A percentile compares a stretch with the other conserved stretches of the same genome.
Conservation (phyloP, 2,888 invertebrate species). For the Mamestra brassicae region DNA sequence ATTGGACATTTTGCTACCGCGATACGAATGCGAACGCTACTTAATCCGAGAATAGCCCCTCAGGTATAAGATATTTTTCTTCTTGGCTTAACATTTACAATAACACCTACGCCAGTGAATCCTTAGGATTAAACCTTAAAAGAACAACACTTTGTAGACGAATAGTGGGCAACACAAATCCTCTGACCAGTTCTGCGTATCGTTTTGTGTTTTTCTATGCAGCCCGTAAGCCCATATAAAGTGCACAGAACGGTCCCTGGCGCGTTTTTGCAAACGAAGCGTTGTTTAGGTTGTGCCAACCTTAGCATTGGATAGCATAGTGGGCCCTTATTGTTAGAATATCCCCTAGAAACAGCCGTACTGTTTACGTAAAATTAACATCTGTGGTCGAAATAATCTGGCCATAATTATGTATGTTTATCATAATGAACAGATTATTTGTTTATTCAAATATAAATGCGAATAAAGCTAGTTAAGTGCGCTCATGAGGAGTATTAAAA, state of each 20-base stretch:
- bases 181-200: conserved; percentile 3
- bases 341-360: conserved; percentile 15
- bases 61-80: not conserved
- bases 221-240: conserved; percentile 20
- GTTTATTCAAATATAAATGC: not conserved
- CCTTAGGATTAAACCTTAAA: not conserved
- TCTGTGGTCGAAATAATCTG: not conserved
- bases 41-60: no score
- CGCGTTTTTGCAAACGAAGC: conserved; percentile 30
- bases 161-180: not conserved
- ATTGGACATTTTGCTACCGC: no score
- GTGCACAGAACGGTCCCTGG: conserved; percentile 26
- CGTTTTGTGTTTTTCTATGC: conserved; percentile 29
- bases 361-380: not conserved
- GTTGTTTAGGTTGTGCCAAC: conserved; percentile 21
- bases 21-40: no score
- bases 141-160: conserved; percentile 5
- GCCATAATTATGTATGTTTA: not conserved
- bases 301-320: conserved; percentile 9
- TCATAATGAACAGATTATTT: not conserved
- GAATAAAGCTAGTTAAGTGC: not conserved
- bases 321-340: conserved; percentile 4
- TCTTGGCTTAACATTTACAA: not conserved
- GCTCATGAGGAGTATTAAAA: not conserved
- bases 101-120: not conserved